Conservation (phyloP, 2,888 invertebrate genomes). For the Cryptus viduatorius region DNA sequence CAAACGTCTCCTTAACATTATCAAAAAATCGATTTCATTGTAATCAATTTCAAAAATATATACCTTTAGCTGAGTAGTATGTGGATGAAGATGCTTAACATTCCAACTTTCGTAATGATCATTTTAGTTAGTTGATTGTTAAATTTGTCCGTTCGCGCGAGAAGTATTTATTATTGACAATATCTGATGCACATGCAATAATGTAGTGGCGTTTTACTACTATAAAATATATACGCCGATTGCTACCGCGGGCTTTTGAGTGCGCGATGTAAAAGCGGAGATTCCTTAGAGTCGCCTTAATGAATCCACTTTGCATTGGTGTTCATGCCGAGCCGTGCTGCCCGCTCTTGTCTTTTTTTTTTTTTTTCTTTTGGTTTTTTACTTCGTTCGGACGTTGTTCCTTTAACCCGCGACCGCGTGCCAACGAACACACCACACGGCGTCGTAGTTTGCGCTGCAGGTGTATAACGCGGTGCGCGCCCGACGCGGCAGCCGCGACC, state of each 20-base stretch:
- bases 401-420: constrained; percentile 63
- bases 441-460: constrained; percentile 49
- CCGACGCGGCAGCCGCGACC: constrained; percentile 53
- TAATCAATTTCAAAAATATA: too few relatives aligned
- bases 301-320: constrained; percentile 82
- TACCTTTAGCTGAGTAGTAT: too few relatives aligned
- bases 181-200: constrained; percentile 44
- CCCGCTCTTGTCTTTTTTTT: constrained; percentile 66
- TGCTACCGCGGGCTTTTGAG: constrained; percentile 74
- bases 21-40: too few relatives aligned
- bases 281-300: constrained; percentile 80
- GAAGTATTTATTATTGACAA: constrained; percentile 11
- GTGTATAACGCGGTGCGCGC: constrained; percentile 32
- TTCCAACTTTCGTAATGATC: neutral
- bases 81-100: neutral
- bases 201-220: constrained; percentile 26
- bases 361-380: constrained; percentile 33
- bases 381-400: constrained; percentile 54
- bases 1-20: too few relatives aligned
- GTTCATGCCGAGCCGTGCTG: constrained; percentile 46
- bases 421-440: constrained; percentile 47
- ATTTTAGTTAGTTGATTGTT: neutral
- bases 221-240: constrained; percentile 61
- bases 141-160: constrained; percentile 4
- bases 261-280: constrained; percentile 77